Base-by-base conservation (phyloP, 2,113 vertebrate species). In the Excalfactoria chinensis region DNA sequence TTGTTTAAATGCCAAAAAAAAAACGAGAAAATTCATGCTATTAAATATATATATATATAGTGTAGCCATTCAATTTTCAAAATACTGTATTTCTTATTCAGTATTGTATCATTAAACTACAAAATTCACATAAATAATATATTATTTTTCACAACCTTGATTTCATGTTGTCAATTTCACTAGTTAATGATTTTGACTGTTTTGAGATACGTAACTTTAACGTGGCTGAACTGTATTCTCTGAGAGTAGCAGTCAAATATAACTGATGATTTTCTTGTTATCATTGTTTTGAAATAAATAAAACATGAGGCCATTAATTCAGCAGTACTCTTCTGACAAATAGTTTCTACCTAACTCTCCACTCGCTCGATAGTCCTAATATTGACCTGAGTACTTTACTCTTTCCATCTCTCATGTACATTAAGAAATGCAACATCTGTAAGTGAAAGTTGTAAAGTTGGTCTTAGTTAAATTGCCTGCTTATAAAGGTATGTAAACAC, bases 401-500 rank as follows among this genome's bases (percentile, higher is more conserved):
- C 37, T 77, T 89, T 3, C 11, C 11, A 13, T 6, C 8, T 43
- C 32, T 70, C 21, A 1, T n/a, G 2, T n/a, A 4, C 41, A 8
- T 60, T 68, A 46, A 30, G 19, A 86, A 68, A 60, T 60, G 20
- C 15, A 25, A 34, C 59, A n/a, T 6, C 13, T 83, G 3, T 53
- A 63, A 88, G 10, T 46, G 41, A 63, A 83, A 83, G 6, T 77
- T 75, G 10, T 66, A 69, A 62, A 69, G 9, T 64, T 79, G 16
- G 7, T 84, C 69, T 67, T 56, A 78, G 30, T 62, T 82, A 69
- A 84, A 82, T 68, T 83, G 23, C 11, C 30, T 85, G 26, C 11
- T 82, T 89, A 21, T 21, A 58, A 79, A 86, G 21, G 17, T 79
- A 78, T 92, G 93, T 84, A 87, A 80, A 26, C 35, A 82, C 13